These are phyloP conservation scores for Ganaspis sp. DNA, from an alignment of 1,140 invertebrate genomes.

Conservation along the genomic window DNA sequence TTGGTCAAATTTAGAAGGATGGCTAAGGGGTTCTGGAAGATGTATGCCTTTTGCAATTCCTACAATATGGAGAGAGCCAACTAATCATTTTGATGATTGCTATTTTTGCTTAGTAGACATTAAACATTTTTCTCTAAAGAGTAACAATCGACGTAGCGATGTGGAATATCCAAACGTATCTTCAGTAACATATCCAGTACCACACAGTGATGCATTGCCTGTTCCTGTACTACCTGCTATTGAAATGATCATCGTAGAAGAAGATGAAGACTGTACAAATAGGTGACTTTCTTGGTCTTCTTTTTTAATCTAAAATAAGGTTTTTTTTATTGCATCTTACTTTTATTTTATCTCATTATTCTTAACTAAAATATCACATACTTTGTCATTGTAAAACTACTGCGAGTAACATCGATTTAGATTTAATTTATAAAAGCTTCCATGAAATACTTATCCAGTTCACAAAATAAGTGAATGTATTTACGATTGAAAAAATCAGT, in stretches of 20 bases:
- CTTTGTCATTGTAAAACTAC: too few species aligned
- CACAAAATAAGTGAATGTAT: too few species aligned
- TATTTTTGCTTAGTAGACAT: slow-evolving; percentile 54
- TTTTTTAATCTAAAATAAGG: too few species aligned
- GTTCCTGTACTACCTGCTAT: background rate
- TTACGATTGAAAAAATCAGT: too few species aligned
- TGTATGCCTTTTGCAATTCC: slow-evolving; percentile 53
- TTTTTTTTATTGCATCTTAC: too few species aligned
- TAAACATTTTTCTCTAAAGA: slow-evolving; percentile 40
- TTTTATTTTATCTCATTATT: too few species aligned
- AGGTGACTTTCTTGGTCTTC: too few species aligned
- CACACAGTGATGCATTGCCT: background rate
- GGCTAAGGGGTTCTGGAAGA: slow-evolving; percentile 52
- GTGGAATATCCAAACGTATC: background rate
- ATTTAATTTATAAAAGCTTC: too few species aligned
- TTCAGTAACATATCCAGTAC: background rate
- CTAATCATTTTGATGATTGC: slow-evolving; percentile 53
- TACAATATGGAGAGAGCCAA: slow-evolving; percentile 54
- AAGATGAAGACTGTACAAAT: too few species aligned
- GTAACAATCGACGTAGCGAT: slow-evolving; percentile 41
- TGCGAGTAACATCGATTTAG: too few species aligned
- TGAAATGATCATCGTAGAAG: background rate
- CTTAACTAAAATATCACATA: too few species aligned
- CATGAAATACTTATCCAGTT: too few species aligned
- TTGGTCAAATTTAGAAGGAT: slow-evolving; percentile 40